Base-by-base conservation (phyloP, 2,888 invertebrate genomes). In the Rhagium mordax region DNA sequence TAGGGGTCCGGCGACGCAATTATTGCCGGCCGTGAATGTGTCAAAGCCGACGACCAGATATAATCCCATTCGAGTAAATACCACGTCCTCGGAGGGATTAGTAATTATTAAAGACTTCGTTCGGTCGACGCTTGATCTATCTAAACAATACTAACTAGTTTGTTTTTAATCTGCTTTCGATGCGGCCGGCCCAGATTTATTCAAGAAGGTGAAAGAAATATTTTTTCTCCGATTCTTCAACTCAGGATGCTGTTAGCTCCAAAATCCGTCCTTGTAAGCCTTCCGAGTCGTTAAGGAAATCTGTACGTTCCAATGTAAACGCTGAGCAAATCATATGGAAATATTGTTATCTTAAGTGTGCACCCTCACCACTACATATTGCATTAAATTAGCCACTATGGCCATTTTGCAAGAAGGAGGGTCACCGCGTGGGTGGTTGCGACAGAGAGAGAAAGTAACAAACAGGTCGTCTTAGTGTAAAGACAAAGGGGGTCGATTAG, bases 401-500 rank as follows among this genome's bases (percentile, higher is more conserved):
- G 79, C 78, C 81, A 79, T 80, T 82, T 81, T 78, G 74, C 74
- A 75, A 79, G 76, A 75, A 79, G 76, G 77, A 81, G 76, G 78
- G 77, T 71, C 74, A 74, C 75, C 71, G 68, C 20, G 61, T 70
- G 71, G 60, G 70, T 71, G 57, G 74, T 51, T 70, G 51, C 51
- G 69, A 10, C 55, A 70, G 69, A 60, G 66, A 69, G 65, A 74
- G 68, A 77, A 41, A 61, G 41, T 74, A 74, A 68, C n/a, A n/a
- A n/a, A n/a, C 74, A 76, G 71, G 78, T 72, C 72, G 79, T 78
- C 79, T 79, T 80, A 78, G 74, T 73, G 75, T 81, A 84, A 85
- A 84, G 84, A 85, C 84, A 85, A 84, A 85, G 13, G 84, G 84
- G 85, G 85, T 84, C 84, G 85, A 86, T 86, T 84, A 86, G 85